Base-by-base conservation (phyloP, 2,888 invertebrate genomes). In the Empis stercorea region DNA sequence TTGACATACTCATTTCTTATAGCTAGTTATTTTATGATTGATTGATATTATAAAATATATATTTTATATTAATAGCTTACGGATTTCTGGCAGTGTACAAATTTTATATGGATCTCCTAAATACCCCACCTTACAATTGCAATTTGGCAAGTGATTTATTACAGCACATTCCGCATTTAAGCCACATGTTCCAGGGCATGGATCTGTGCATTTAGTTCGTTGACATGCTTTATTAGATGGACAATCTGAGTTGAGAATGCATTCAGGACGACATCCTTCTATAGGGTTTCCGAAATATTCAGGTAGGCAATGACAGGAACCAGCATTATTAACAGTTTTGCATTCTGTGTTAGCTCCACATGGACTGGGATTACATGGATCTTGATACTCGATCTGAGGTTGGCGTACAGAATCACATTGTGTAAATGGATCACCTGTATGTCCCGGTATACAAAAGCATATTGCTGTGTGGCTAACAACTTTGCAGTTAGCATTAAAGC, bases 221-320 rank as follows among this genome's bases (percentile, higher is more conserved):
- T 80, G 72, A 56, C 84, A 84, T n/a, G 81, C 81, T 58, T 71
- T 71, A 51, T 80, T 76, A 2, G 78, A 73, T 3, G 78, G 71
- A 61, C 84, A 84, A 57, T 83, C 82, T 0, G 78, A 74, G 57
- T 78, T 80, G 0, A 76, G 58, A 1, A 74, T 66, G 61, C 81
- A 82, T 62, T 81, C 81, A 3, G 81, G 81, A 34, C 76, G 74
- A 60, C 84, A 84, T 48, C 78, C 76, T 70, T 81, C 78, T 59
- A 82, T 84, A 37, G 87, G 86, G 62, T 86, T 82, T 55, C 87
- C 87, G 56, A 79, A 76, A 65, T 81, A 81, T 53, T 81, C 81
- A 7, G 78, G 73, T 48, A 78, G 64, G 61, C 84, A 84, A 54
- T 76, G 75, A 61, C 87, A 87, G 40, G 84, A 78, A 51, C 83